Conservation (phyloP, 64 coral and sea anemone species). For the Dendrophyllia cribrosa region DNA sequence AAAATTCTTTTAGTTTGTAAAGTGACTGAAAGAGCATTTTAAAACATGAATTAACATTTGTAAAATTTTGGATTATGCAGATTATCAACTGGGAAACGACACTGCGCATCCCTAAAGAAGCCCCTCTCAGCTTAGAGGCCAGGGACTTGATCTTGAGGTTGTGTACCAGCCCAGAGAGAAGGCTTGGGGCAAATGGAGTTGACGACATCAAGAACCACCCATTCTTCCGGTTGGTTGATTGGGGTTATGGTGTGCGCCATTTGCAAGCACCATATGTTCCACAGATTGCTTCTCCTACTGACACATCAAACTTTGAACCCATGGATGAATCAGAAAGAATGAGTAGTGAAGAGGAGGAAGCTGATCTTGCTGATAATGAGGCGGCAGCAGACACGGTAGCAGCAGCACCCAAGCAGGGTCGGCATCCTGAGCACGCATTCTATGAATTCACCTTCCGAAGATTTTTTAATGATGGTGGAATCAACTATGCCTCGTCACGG, state of each 20-base stretch:
- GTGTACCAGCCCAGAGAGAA: constrained; percentile 85
- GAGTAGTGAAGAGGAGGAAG: constrained; percentile 74
- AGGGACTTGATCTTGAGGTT: constrained; percentile 89
- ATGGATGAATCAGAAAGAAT: constrained; percentile 82
- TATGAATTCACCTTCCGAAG: constrained; percentile 93
- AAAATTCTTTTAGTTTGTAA: too few species aligned
- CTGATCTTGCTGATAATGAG: constrained; percentile 3
- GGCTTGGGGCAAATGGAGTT: constrained; percentile 85
- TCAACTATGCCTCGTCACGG: constrained; percentile 48
- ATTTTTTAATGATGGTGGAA: constrained; percentile 89
- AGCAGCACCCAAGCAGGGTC: constrained; percentile 44
- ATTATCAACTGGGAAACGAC: constrained; percentile 95
- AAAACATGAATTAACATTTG: not conserved
- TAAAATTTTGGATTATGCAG: constrained; percentile 37
- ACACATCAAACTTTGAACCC: constrained; percentile 91
- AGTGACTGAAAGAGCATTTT: not conserved
- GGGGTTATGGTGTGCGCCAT: constrained; percentile 66
- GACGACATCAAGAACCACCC: constrained; percentile 89
- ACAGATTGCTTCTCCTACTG: constrained; percentile 81
- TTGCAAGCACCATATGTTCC: constrained; percentile 81
- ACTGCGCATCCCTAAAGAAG: constrained; percentile 79
- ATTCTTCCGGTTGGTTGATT: constrained; percentile 88
- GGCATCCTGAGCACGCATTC: constrained; percentile 88
- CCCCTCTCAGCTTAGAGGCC: constrained; percentile 69
- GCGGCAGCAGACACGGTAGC: constrained; percentile 32